Base-by-base conservation (phyloP, 1,140 invertebrate species). In the Glossosoma conforme region DNA sequence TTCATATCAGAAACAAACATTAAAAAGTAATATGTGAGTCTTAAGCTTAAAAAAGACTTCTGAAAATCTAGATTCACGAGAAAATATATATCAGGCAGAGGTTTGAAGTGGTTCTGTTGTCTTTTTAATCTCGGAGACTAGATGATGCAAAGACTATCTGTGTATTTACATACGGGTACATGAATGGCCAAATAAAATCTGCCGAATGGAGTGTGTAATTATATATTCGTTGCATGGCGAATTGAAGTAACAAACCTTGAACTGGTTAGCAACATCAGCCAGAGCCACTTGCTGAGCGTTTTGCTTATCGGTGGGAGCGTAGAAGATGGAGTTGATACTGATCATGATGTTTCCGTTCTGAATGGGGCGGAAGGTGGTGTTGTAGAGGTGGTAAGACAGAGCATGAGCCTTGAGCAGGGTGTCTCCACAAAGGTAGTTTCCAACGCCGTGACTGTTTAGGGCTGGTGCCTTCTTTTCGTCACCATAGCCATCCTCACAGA, bases 361-460 rank as follows among this genome's bases (percentile, higher is more conserved):
- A 5, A 17, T 54, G 3, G 69, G 59, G 30, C 70, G 63, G 62
- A 72, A 80, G 0, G 67, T 69, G n/a, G 72, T 65, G 46, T 77
- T 67, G 50, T 80, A 80, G 19, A 78, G 56, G 47, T 76, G 70
- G 58, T 78, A 84, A 4, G 68, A 66, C 54, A 72, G 70, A 25
- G 75, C 77, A 59, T 81, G 78, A 3, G 77, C 70, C 48, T 77
- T 70, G 10, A 81, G 59, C n/a, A 78, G 55, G 11, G 65, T 77
- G 51, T 78, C 71, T 53, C 73, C 77, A 58, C 78, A 79, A 24
- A 79, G 58, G 61, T 81, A 81, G 58, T 69, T 73, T 38, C 70
- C 73, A 44, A 74, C 70, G 18, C 72, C 72, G 44, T 75, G 71
- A 44, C 71, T 73, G 37, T 73, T 62, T 1, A 76, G 52, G 2